These are phyloP conservation scores for Lagopus muta DNA, from an alignment of 2,113 vertebrate species.

Conservation along the genomic window DNA sequence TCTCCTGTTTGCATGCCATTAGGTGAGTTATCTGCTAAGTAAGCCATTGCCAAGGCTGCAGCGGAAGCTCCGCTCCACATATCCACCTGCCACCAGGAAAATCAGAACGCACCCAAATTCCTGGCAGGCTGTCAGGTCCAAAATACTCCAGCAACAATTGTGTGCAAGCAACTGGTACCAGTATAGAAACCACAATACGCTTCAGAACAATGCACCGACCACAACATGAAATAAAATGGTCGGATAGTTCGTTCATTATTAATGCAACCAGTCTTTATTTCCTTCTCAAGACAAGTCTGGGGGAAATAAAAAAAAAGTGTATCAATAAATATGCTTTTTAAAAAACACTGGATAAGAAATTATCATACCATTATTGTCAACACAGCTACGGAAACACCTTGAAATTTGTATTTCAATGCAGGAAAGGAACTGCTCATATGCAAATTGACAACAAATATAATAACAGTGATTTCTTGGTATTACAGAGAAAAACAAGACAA, in stretches of 20 bases:
- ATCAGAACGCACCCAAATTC: neutral
- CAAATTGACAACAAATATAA: neutral
- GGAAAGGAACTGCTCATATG: neutral
- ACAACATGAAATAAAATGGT: neutral
- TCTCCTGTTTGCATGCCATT: neutral
- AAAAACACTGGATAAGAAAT: neutral
- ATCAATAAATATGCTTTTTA: neutral
- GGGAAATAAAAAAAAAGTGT: too few species aligned
- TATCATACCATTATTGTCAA: neutral
- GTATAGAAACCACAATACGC: neutral
- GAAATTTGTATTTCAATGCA: neutral
- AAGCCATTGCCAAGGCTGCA: neutral
- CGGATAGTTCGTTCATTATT: neutral
- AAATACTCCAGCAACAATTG: too few species aligned
- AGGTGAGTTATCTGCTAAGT: neutral
- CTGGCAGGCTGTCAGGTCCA: neutral
- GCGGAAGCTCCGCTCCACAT: neutral
- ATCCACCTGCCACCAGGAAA: neutral
- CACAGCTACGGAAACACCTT: neutral
- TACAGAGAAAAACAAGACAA: neutral
- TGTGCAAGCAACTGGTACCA: neutral
- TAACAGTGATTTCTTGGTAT: neutral
- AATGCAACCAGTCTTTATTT: neutral
- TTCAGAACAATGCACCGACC: neutral
- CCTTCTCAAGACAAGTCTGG: neutral